Evolutionary conservation across 2,113 vertebrate species (phyloP).

Genomic region (Hoplias malabaricus): DNA sequence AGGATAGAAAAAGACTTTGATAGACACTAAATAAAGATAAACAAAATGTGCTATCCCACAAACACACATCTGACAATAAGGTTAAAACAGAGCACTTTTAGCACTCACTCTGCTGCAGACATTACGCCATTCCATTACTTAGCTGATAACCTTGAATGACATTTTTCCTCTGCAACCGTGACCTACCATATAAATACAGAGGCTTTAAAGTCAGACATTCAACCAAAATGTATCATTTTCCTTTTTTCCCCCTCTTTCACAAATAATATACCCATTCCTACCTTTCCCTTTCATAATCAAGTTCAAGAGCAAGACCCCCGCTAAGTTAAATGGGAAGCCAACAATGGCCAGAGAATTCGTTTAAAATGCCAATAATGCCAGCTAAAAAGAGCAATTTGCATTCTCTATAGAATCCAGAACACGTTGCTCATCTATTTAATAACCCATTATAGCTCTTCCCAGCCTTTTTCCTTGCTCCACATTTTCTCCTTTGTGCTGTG

Average conservation of each 20-base stretch:
- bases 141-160: neutral
- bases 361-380: slow-evolving; percentile 33
- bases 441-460: slow-evolving; percentile 34
- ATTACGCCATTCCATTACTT: neutral
- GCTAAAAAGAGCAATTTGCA: slow-evolving; percentile 43
- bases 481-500: slow-evolving; percentile 34
- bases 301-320: slow-evolving; percentile 29
- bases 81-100: neutral
- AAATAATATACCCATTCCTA: neutral
- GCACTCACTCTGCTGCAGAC: neutral
- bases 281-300: neutral
- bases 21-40: neutral
- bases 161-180: neutral
- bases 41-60: neutral
- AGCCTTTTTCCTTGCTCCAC: slow-evolving; percentile 6
- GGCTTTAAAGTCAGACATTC: slow-evolving; percentile 7
- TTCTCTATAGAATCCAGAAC: slow-evolving; percentile 45
- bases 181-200: neutral
- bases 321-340: slow-evolving; percentile 25
- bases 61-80: neutral
- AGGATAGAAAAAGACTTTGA: neutral
- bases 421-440: slow-evolving; percentile 45
- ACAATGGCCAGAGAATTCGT: slow-evolving; percentile 33
- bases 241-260: neutral
- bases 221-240: slow-evolving; percentile 16